Conservation (phyloP, 2,797 vertebrate genomes). For the Glossophaga mutica region DNA sequence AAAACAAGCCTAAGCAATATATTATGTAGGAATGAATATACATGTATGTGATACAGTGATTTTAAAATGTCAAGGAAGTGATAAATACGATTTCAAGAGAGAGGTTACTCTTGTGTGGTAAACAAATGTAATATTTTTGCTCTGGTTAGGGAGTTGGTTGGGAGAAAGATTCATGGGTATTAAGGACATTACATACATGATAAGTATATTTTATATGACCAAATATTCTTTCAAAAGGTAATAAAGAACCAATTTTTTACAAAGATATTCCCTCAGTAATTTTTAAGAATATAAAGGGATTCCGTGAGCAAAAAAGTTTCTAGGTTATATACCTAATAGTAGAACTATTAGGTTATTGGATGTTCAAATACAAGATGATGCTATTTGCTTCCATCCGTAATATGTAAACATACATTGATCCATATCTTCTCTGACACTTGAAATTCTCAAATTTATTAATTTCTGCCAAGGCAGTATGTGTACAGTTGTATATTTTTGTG, state of each 20-base stretch:
- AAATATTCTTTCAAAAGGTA: background rate
- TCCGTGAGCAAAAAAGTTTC: background rate
- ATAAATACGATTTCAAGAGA: background rate
- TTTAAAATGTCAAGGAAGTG: background rate
- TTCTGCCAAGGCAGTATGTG: background rate
- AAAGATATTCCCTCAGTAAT: background rate
- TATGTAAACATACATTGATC: background rate
- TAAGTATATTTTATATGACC: background rate
- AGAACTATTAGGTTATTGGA: background rate
- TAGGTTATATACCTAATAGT: background rate
- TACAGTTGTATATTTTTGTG: background rate
- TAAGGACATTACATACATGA: background rate
- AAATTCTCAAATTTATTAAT: background rate
- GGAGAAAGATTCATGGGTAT: background rate
- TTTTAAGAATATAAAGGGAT: background rate
- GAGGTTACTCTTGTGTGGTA: background rate
- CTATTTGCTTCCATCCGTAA: background rate
- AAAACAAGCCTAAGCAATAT: background rate
- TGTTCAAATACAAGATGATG: background rate
- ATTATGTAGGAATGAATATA: background rate
- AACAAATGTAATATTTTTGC: background rate
- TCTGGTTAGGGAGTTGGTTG: background rate
- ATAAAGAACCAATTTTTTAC: background rate
- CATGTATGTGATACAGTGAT: background rate
- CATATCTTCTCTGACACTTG: background rate